A percentile compares a stretch with the other conserved stretches of the same genome.
Evolutionary conservation across 2,113 vertebrate genomes (phyloP).

Genomic region (Pelobates fuscus): DNA sequence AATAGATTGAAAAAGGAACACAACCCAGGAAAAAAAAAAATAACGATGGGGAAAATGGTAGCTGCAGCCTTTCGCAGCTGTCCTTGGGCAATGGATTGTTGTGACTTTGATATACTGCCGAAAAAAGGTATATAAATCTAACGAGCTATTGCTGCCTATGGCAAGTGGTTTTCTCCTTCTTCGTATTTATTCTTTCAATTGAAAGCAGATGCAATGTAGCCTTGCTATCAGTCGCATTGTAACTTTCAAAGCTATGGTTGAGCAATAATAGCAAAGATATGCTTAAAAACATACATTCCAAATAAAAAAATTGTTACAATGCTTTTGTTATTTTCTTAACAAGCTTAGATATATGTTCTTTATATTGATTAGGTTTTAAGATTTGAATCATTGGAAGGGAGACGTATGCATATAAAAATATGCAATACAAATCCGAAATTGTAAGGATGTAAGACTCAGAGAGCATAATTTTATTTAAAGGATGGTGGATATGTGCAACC

Average conservation of each 20-base stretch:
- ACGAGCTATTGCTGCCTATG: slow-evolving; percentile 29
- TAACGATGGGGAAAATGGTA: background rate
- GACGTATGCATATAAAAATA: too few relatives aligned
- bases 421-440: too few relatives aligned
- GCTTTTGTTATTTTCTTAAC: too few relatives aligned
- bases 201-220: slow-evolving; percentile 23
- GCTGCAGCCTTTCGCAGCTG: slow-evolving; percentile 18
- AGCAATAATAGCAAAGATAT: background rate
- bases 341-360: too few relatives aligned
- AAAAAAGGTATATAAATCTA: slow-evolving; percentile 32
- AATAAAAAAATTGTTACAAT: too few relatives aligned
- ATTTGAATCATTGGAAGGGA: too few relatives aligned
- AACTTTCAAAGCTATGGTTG: background rate
- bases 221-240: background rate
- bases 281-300: background rate
- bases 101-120: slow-evolving; percentile 26
- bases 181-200: slow-evolving; percentile 16
- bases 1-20: too few relatives aligned
- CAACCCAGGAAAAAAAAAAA: too few relatives aligned
- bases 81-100: slow-evolving; percentile 40
- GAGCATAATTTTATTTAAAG: too few relatives aligned
- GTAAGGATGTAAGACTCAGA: too few relatives aligned
- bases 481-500: too few relatives aligned
- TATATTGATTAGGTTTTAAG: too few relatives aligned
- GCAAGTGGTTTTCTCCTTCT: slow-evolving; percentile 25